A percentile compares a stretch with the other conserved stretches of the same genome.
These are phyloP conservation scores for Pseudomyrmex flavicornis DNA, from an alignment of 1,140 invertebrate genomes.

Conservation along the genomic window DNA sequence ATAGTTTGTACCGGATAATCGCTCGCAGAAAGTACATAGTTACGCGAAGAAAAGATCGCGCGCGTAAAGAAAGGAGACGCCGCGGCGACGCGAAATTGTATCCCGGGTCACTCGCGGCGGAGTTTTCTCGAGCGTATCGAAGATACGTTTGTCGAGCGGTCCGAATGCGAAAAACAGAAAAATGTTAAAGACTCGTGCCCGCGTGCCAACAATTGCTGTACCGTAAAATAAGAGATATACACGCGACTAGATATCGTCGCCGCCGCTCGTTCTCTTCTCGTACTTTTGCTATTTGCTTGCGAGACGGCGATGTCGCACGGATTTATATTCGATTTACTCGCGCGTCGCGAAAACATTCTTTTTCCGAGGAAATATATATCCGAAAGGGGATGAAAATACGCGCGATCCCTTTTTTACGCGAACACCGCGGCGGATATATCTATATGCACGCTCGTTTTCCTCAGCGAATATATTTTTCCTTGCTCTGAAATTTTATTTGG, in stretches of 20 bases:
- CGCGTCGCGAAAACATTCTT: slow-evolving; percentile 15
- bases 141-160: slow-evolving; percentile 19
- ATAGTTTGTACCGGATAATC: neutral
- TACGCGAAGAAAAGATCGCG: neutral
- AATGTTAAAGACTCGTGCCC: slow-evolving; percentile 21
- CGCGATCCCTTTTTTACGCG: too few species aligned
- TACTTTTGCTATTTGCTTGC: slow-evolving; percentile 23
- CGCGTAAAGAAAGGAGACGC: slow-evolving; percentile 20
- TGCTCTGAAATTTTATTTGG: too few species aligned
- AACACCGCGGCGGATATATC: too few species aligned
- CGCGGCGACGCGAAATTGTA: slow-evolving; percentile 11
- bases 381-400: too few species aligned
- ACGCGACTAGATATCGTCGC: neutral
- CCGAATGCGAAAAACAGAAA: slow-evolving; percentile 30
- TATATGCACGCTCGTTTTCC: neutral
- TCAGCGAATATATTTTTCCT: neutral
- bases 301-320: neutral
- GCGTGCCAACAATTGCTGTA: slow-evolving; percentile 21
- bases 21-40: slow-evolving; percentile 19
- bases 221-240: slow-evolving; percentile 32
- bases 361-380: neutral
- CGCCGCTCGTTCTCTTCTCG: neutral
- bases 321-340: neutral
- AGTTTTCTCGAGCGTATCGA: slow-evolving; percentile 30
- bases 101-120: slow-evolving; percentile 19